phyloP scores from a whole-genome alignment of 2,888 invertebrate species.

The Fragum sueziense region DNA sequence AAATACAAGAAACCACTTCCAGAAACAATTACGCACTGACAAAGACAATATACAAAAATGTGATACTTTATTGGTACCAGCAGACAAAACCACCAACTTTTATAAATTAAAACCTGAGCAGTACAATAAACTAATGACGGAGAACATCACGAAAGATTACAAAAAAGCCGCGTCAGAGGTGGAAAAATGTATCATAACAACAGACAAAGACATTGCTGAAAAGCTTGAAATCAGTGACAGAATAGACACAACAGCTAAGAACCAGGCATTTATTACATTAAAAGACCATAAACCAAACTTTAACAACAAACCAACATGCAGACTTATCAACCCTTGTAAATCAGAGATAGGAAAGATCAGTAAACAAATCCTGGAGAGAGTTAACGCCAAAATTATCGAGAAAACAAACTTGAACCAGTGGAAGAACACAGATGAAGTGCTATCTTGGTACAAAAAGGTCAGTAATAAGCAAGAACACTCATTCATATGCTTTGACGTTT shows the following conservation, averaged over 20 bases:
- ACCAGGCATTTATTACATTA: constrained; percentile 6
- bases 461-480: neutral
- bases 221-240: neutral
- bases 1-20: neutral
- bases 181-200: neutral
- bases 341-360: constrained; percentile 6
- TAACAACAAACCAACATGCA: neutral
- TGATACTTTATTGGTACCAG: neutral
- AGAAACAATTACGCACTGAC: neutral
- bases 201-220: neutral
- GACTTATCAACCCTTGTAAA: constrained; percentile 6
- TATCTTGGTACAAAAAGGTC: constrained; percentile 3
- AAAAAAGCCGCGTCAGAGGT: neutral
- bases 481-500: constrained; percentile 7
- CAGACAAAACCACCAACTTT: neutral
- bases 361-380: constrained; percentile 1
- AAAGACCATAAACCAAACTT: constrained; percentile 5
- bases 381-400: neutral
- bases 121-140: neutral
- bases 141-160: neutral
- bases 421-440: constrained; percentile 1
- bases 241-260: constrained; percentile 9
- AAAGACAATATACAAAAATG: neutral
- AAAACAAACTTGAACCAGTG: neutral
- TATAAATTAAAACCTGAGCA: neutral